These are phyloP conservation scores for Fistularia tabacaria DNA, from an alignment of 2,797 vertebrate species.

Conservation along the genomic window DNA sequence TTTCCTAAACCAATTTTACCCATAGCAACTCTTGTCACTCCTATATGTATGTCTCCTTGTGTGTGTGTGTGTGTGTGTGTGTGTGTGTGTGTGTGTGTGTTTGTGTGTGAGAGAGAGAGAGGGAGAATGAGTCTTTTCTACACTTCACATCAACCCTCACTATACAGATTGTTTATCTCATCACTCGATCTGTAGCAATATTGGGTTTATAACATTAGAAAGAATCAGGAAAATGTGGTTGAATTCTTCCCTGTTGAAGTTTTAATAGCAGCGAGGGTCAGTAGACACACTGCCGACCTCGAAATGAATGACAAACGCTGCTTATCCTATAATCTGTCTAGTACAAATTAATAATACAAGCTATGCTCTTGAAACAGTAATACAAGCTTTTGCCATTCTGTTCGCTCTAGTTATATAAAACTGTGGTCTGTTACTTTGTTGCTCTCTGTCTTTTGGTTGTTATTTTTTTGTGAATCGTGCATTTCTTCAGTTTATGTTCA, in stretches of 20 bases:
- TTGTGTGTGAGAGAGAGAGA: not conserved
- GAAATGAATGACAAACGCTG: slow-evolving; percentile 35
- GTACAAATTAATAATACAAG: not conserved
- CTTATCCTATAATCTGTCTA: slow-evolving; percentile 24
- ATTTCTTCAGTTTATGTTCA: not conserved
- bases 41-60: not conserved
- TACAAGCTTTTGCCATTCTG: not conserved
- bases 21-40: no score
- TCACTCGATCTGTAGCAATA: slow-evolving; percentile 35
- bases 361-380: not conserved
- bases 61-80: no score
- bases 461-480: no score
- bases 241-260: slow-evolving; percentile 45
- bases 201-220: slow-evolving; percentile 7
- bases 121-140: not conserved
- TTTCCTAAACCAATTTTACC: no score
- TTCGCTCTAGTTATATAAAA: not conserved
- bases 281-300: slow-evolving; percentile 21
- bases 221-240: slow-evolving; percentile 25
- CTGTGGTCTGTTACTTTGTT: no score
- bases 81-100: no score
- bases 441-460: no score
- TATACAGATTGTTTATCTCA: slow-evolving; percentile 9
- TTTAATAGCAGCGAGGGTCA: slow-evolving; percentile 54
- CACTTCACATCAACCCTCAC: not conserved